Evolutionary conservation across 2,888 invertebrate species (phyloP).

Genomic region (Parthenolecanium corni): DNA sequence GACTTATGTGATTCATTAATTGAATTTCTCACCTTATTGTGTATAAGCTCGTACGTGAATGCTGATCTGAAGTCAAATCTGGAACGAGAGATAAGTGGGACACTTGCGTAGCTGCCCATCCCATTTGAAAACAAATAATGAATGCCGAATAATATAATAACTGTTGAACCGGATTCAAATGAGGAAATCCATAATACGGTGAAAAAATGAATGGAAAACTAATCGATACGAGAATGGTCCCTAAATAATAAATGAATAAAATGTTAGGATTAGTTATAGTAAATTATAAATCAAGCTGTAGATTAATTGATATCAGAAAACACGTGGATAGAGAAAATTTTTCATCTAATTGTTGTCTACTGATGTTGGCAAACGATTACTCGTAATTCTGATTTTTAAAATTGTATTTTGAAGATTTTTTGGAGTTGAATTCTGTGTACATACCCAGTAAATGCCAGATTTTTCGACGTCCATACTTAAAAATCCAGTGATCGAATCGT

Average conservation of each 20-base stretch:
- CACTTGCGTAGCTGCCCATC: slow-evolving; percentile 89
- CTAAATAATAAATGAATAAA: too few relatives aligned
- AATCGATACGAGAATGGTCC: slow-evolving; percentile 58
- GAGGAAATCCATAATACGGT: slow-evolving; percentile 45
- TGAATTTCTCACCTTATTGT: slow-evolving; percentile 53
- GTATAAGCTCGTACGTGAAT: slow-evolving; percentile 63
- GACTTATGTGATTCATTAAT: too few relatives aligned
- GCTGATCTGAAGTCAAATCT: slow-evolving; percentile 55
- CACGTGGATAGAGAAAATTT: too few relatives aligned
- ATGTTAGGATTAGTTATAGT: too few relatives aligned
- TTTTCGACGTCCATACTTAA: slow-evolving; percentile 68
- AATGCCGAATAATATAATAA: slow-evolving; percentile 42
- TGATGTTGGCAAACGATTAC: too few relatives aligned
- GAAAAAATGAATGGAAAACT: slow-evolving; percentile 84
- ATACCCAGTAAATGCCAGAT: slow-evolving; percentile 81
- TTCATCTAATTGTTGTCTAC: too few relatives aligned
- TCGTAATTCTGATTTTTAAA: neutral
- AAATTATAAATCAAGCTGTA: too few relatives aligned
- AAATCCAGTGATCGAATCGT: slow-evolving; percentile 52
- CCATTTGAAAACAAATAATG: slow-evolving; percentile 73
- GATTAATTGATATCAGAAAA: too few relatives aligned
- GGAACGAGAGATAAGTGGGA: slow-evolving; percentile 87
- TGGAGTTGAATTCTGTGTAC: slow-evolving; percentile 29
- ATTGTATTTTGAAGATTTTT: neutral
- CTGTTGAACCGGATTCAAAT: slow-evolving; percentile 33